These are phyloP conservation scores for Puma concolor DNA, from an alignment of 2,113 vertebrate genomes.

Conservation along the genomic window DNA sequence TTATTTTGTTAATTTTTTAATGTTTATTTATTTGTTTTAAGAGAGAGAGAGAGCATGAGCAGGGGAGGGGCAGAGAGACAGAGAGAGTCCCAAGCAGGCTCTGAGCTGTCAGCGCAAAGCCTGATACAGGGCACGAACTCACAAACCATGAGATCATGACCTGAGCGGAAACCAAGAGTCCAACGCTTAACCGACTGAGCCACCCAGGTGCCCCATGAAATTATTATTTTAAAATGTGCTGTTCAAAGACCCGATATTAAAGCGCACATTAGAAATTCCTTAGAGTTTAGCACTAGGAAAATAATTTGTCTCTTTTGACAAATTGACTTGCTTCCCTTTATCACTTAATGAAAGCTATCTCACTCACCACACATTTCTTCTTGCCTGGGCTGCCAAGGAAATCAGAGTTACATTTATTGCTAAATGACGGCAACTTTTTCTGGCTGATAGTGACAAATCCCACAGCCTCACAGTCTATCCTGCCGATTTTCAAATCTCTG, in stretches of 20 bases:
- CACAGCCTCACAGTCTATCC: background rate
- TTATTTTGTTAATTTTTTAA: background rate
- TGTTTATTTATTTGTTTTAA: too few species aligned
- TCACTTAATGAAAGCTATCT: conserved; percentile 18
- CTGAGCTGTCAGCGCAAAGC: too few species aligned
- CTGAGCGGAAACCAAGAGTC: too few species aligned
- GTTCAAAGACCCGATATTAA: background rate
- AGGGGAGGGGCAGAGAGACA: too few species aligned
- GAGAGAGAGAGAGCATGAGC: too few species aligned
- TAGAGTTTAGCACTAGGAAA: background rate
- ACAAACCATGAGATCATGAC: too few species aligned
- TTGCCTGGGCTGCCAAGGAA: background rate
- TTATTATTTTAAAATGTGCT: conserved; percentile 10
- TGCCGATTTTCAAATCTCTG: background rate
- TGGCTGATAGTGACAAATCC: background rate
- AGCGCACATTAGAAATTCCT: background rate
- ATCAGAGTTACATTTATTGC: conserved; percentile 7
- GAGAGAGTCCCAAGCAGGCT: too few species aligned
- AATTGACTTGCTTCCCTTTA: conserved; percentile 14
- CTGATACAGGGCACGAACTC: too few species aligned
- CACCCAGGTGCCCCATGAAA: background rate
- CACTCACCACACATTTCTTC: background rate
- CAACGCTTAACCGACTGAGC: too few species aligned
- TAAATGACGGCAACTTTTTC: background rate
- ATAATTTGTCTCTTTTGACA: conserved; percentile 47